These are phyloP conservation scores for Lates calcarifer DNA, from an alignment of 2,113 vertebrate genomes.

Conservation along the genomic window DNA sequence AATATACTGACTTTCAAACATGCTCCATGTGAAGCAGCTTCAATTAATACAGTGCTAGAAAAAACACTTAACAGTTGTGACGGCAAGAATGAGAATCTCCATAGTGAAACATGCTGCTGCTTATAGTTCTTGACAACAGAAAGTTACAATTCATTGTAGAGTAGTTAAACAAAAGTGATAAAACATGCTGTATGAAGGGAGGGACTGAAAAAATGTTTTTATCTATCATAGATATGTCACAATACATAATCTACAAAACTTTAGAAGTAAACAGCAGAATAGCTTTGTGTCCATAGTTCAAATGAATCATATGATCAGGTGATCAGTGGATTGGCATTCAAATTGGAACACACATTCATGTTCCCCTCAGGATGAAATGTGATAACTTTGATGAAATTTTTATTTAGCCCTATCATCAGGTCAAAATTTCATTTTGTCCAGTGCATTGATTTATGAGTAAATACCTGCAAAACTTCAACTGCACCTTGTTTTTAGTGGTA, in stretches of 20 bases:
- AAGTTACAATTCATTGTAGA: constrained; percentile 1
- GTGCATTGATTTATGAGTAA: not conserved
- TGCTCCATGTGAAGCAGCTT: constrained; percentile 63
- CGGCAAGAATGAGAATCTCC: constrained; percentile 44
- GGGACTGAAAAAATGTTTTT: not conserved
- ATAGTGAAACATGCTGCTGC: constrained; percentile 7
- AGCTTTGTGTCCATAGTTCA: too few relatives aligned
- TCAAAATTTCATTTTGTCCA: not conserved
- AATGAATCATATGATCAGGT: too few relatives aligned
- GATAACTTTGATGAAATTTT: too few relatives aligned
- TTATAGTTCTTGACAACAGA: constrained; percentile 28
- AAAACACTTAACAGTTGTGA: constrained; percentile 46
- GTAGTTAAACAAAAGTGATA: constrained; percentile 25
- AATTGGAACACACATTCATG: not conserved
- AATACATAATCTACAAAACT: not conserved
- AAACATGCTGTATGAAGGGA: not conserved
- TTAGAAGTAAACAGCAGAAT: too few relatives aligned
- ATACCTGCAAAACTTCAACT: not conserved
- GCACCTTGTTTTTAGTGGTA: not conserved
- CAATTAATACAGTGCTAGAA: constrained; percentile 50
- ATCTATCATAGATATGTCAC: not conserved
- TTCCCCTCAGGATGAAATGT: too few relatives aligned
- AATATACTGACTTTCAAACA: constrained; percentile 27
- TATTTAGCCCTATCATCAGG: too few relatives aligned
- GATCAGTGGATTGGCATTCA: too few relatives aligned